These are phyloP conservation scores for rabbit (Oryctolagus cuniculus) DNA, from an alignment of 2,113 vertebrate species.

Conservation along the genomic window mOryCun1.1 NC_091447.1:54106501-54107000, in stretches of 20 bases:
- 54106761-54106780: background rate
- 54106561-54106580: constrained; percentile 47
- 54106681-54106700: constrained; percentile 22
- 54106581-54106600: constrained; percentile 4
- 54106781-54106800: constrained; percentile 36
- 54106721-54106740: background rate
- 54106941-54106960: background rate
- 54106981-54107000: background rate
- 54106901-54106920: background rate
- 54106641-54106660: constrained; percentile 67
- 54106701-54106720: background rate
- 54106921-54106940: background rate
- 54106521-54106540: constrained; percentile 44
- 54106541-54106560: constrained; percentile 44
- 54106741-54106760: background rate
- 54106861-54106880: background rate
- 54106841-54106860: background rate
- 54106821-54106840: background rate
- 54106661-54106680: background rate
- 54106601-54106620: constrained; percentile 52
- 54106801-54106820: background rate
- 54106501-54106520: constrained; percentile 62
- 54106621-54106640: background rate
- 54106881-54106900: background rate
- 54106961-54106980: no score